A percentile compares a stretch with the other conserved stretches of the same genome.
Evolutionary conservation across 2,113 vertebrate genomes (phyloP).

Genomic region (Syngnathoides biaculeatus): DNA sequence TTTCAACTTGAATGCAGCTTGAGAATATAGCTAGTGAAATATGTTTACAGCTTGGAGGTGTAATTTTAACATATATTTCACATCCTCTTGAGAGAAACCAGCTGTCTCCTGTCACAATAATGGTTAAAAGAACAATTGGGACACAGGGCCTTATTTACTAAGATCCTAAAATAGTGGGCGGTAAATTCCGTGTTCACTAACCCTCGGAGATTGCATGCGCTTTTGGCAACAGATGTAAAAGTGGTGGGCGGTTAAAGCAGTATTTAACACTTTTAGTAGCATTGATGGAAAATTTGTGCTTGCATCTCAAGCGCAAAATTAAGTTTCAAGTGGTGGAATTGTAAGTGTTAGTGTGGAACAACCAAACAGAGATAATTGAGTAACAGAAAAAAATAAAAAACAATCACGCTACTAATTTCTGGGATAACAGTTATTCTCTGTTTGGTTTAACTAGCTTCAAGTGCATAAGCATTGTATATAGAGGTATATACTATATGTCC

Average conservation of each 20-base stretch:
- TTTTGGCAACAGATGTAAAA: background rate
- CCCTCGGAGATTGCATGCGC: too few species aligned
- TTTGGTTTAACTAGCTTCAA: too few species aligned
- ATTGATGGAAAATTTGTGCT: too few species aligned
- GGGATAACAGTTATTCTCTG: too few species aligned
- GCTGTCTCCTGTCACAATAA: background rate
- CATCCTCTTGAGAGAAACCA: background rate
- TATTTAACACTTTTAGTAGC: background rate
- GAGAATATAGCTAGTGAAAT: background rate
- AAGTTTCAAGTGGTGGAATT: background rate
- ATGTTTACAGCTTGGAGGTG: slow-evolving; percentile 6
- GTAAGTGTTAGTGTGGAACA: background rate
- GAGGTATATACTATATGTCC: too few species aligned
- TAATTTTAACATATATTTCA: slow-evolving; percentile 7
- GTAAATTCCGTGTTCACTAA: background rate
- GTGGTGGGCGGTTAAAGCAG: background rate
- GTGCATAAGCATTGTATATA: too few species aligned
- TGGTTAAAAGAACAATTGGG: background rate
- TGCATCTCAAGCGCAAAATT: background rate
- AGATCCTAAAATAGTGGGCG: background rate
- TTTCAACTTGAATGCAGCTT: background rate
- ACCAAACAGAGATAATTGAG: background rate
- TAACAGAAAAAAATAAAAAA: background rate
- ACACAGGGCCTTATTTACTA: background rate
- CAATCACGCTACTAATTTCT: background rate